Base-by-base conservation (phyloP, 2,888 invertebrate genomes). In the Eristalis arbustorum region DNA sequence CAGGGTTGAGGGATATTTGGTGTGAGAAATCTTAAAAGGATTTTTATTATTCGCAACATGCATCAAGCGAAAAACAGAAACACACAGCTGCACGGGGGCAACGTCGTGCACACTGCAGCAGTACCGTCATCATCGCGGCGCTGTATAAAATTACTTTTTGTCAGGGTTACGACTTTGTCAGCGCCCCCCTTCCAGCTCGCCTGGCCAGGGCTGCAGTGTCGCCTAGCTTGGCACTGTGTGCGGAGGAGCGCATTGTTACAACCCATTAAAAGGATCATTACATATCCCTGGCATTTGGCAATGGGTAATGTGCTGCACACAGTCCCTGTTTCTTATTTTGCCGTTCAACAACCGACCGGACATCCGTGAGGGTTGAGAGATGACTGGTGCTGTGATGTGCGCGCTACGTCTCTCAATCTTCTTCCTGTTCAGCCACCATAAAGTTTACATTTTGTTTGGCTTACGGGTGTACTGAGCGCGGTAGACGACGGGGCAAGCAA, bases 1-100 rank as follows among this genome's bases (percentile, higher is more conserved):
- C 13, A 13, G 8, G 59, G 13, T 5, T 18, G 14, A 25, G 5
- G 59, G 62, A 59, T 25, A 28, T 18, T 49, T 49, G 49, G 49
- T 49, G 69, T 22, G 25, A 42, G 57, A 83, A 89, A 89, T 89
- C 89, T 90, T 90, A 89, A 90, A 90, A 90, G 90, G 89, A 90
- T 90, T 90, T 90, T 90, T 90, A 90, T 89, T 89, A 89, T 83
- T 87, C 87, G 87, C 83, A 87, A 83, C 87, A 87, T 87, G 83
- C 87, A 87, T 87, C 87, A 78, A 74, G 61, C 68, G 42, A 75
- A 63, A 56, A 31, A 31, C 31, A 31, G n/a, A n/a, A n/a, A n/a
- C n/a, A 77, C 82, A 37, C 37, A 85, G 74, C 77, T 77, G 85
- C 68, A 74, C 34, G 25, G n/a, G 42, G 25, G 34, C 25, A 25